Base-by-base conservation (phyloP, 2,797 vertebrate species). In the Syngnathus rostellatus region DNA sequence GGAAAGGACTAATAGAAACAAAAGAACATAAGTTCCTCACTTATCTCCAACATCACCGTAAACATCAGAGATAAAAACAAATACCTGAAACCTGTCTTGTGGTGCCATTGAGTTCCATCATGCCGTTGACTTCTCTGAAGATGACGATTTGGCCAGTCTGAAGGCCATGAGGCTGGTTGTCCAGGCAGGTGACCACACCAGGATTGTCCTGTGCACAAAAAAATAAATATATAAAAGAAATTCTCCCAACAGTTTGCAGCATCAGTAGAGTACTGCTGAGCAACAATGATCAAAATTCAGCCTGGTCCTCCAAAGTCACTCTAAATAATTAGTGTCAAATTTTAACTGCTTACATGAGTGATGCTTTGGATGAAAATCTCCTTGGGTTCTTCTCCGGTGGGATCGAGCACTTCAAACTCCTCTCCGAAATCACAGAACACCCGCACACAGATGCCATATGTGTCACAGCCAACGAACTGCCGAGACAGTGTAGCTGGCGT, bases 361-460 rank as follows among this genome's bases (percentile, higher is more conserved):
- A 99, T 93, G 81, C 88, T 94, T 84, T 97, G 96, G 88, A 99
- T 95, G 83, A 99, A 98, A 75, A 98, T 85, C 87, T 99, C 97
- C 84, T 95, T 99, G 63, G 94, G 90, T 68, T 99, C 97, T 80
- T 99, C 97, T 88, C 97, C 97, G 0, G 94, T 98, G 59, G 94
- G 90, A 87, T 99, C 97, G 6, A 91, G 91, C 41, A 99, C 97
- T 83, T 98, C 95, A 86, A 99, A 99, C 73, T 92, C 89, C 43
- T 96, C 93, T 71, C 96, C 97, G 2, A 99, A 99, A 84, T 99
- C 97, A 86, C 97, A 99, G 88, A 99, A 99, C 65, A 98, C 88
- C 65, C 93, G 92, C 19, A 93, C 92, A 80, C 94, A 98, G 81
- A 99, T 90, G 67, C 97, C 97, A 59, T 93, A 91, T 0, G 92